phyloP scores from a whole-genome alignment of 2,888 invertebrate species.

The Eristalis pertinax region DNA sequence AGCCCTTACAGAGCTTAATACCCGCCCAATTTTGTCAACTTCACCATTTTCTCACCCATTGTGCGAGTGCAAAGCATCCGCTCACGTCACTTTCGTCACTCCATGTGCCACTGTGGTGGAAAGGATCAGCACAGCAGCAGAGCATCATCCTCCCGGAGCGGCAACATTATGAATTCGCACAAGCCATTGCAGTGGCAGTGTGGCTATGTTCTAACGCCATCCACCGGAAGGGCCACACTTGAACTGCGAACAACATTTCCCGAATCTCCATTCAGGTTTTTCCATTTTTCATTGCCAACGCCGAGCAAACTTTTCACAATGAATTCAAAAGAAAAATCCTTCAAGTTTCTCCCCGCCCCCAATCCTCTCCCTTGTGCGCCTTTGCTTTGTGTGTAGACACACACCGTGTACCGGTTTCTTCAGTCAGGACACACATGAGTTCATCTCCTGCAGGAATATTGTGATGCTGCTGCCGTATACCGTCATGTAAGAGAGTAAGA shows the following conservation, averaged over 20 bases:
- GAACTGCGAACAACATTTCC: slow-evolving; percentile 39
- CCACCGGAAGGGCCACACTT: slow-evolving; percentile 24
- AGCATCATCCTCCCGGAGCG: too few species aligned
- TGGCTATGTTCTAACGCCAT: slow-evolving; percentile 17
- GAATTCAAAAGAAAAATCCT: slow-evolving; percentile 61
- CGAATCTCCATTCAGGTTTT: slow-evolving; percentile 57
- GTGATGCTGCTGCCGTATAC: not conserved
- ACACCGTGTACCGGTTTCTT: slow-evolving; percentile 2
- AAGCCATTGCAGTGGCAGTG: slow-evolving; percentile 9
- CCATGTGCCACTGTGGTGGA: not conserved
- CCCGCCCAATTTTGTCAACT: slow-evolving; percentile 39
- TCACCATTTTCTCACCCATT: slow-evolving; percentile 5
- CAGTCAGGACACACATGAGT: slow-evolving; percentile 51
- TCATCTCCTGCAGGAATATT: slow-evolving; percentile 50
- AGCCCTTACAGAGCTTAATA: slow-evolving; percentile 13
- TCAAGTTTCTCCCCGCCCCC: slow-evolving; percentile 30
- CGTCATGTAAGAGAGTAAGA: slow-evolving; percentile 40
- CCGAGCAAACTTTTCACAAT: slow-evolving; percentile 60
- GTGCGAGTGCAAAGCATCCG: not conserved
- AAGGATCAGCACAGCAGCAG: slow-evolving; percentile 24
- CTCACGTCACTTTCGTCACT: not conserved
- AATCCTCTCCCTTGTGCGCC: not conserved
- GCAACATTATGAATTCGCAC: slow-evolving; percentile 8
- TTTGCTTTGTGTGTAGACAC: not conserved
- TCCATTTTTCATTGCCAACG: slow-evolving; percentile 60